Evolutionary conservation across 1,140 invertebrate species (phyloP).

Genomic region (Nylanderia fulva): DNA sequence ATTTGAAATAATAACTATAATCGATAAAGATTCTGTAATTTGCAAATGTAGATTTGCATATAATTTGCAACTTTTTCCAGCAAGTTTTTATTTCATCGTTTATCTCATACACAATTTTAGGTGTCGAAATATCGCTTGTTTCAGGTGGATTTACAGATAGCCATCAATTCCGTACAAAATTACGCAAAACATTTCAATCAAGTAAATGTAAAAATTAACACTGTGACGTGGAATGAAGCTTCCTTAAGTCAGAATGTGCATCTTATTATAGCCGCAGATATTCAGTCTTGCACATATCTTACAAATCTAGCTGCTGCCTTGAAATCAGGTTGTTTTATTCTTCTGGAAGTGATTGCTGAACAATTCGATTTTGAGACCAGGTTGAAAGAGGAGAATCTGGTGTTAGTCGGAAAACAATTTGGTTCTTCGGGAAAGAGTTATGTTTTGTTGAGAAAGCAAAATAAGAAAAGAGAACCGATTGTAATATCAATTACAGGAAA

Average conservation of each 20-base stretch:
- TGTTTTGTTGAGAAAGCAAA: conserved; percentile 87
- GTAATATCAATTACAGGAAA: conserved; percentile 89
- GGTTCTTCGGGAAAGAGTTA: conserved; percentile 87
- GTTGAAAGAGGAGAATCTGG: conserved; percentile 82
- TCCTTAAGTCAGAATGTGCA: conserved; percentile 89
- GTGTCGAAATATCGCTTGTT: no score
- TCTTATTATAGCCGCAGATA: conserved; percentile 88
- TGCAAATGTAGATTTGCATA: no score
- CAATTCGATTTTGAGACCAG: neutral
- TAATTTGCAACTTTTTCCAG: no score
- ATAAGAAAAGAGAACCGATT: conserved; percentile 82
- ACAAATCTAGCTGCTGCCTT: conserved; percentile 88
- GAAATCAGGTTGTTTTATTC: conserved; percentile 90
- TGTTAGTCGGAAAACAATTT: conserved; percentile 85
- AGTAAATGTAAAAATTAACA: conserved; percentile 87
- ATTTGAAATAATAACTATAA: no score
- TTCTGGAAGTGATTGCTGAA: conserved; percentile 90
- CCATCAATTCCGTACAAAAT: conserved; percentile 75
- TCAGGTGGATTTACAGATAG: conserved; percentile 82
- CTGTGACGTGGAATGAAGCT: conserved; percentile 86
- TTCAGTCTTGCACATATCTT: conserved; percentile 82
- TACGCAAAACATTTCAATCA: conserved; percentile 85
- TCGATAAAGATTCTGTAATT: no score
- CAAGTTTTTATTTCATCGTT: no score
- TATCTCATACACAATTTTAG: no score